Evolutionary conservation across 2,888 invertebrate genomes (phyloP).

Genomic region (Drosophila ustulata): DNA sequence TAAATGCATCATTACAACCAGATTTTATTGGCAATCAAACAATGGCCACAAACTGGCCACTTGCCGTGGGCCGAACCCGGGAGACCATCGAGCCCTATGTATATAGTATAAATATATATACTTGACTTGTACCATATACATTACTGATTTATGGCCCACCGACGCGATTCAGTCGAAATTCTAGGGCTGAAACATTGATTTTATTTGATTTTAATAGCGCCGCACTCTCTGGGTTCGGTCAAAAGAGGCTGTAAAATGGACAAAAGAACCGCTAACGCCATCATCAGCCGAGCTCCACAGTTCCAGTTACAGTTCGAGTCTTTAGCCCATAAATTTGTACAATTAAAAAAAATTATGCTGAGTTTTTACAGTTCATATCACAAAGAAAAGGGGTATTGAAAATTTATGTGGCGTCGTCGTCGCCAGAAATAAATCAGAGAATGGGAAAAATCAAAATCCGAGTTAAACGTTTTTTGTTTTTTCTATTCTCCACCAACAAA

Average conservation of each 20-base stretch:
- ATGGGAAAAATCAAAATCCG: constrained; percentile 33
- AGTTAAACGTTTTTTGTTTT: constrained; percentile 58
- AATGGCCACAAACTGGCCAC: constrained; percentile 30
- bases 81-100: background rate
- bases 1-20: constrained; percentile 73
- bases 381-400: constrained; percentile 18
- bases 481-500: background rate
- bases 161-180: constrained; percentile 56
- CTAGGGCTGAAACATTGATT: constrained; percentile 63
- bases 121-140: constrained; percentile 49
- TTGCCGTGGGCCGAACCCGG: constrained; percentile 55
- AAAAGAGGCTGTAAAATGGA: constrained; percentile 66
- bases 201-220: constrained; percentile 77
- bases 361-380: constrained; percentile 72
- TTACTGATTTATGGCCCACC: constrained; percentile 70
- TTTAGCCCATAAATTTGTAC: constrained; percentile 71
- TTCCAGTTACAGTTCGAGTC: constrained; percentile 4
- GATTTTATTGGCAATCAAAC: constrained; percentile 64
- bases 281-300: constrained; percentile 52
- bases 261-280: constrained; percentile 79
- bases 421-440: constrained; percentile 68
- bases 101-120: constrained; percentile 1
- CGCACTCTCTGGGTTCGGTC: constrained; percentile 32
- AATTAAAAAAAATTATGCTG: constrained; percentile 77
- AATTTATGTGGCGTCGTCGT: constrained; percentile 61